Evolutionary conservation across 2,888 invertebrate species (phyloP).

Genomic region (Cephus spinipes): DNA sequence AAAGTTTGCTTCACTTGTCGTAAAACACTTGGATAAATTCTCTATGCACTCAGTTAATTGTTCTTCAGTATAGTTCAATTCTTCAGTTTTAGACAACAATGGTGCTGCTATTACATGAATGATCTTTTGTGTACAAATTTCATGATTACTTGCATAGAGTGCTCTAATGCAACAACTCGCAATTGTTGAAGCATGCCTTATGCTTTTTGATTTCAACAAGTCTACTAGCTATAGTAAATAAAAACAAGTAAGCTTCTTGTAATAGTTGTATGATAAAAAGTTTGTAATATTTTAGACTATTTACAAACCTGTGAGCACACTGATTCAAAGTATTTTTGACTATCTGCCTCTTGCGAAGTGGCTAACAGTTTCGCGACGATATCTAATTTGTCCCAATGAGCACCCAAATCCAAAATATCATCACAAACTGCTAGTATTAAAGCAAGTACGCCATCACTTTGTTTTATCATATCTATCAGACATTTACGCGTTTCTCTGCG

Average conservation of each 20-base stretch:
- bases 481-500: constrained; percentile 72
- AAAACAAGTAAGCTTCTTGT: constrained; percentile 13
- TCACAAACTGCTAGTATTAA: constrained; percentile 76
- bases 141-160: constrained; percentile 69
- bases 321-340: constrained; percentile 68
- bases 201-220: constrained; percentile 67
- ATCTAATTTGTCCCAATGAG: constrained; percentile 77
- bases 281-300: not conserved
- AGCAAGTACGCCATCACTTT: constrained; percentile 74
- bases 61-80: constrained; percentile 43
- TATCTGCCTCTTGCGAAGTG: constrained; percentile 67
- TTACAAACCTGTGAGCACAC: constrained; percentile 61
- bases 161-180: constrained; percentile 71
- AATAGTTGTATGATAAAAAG: constrained; percentile 8
- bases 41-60: constrained; percentile 59
- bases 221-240: constrained; percentile 68
- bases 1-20: constrained; percentile 54
- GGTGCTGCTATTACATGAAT: constrained; percentile 59
- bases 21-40: constrained; percentile 59
- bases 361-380: constrained; percentile 74
- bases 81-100: constrained; percentile 32
- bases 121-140: constrained; percentile 63
- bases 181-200: constrained; percentile 66
- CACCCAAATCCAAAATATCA: constrained; percentile 70
- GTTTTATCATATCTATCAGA: constrained; percentile 72